Conservation (phyloP, 2,113 vertebrate species). For the Chaetodon trifascialis region DNA sequence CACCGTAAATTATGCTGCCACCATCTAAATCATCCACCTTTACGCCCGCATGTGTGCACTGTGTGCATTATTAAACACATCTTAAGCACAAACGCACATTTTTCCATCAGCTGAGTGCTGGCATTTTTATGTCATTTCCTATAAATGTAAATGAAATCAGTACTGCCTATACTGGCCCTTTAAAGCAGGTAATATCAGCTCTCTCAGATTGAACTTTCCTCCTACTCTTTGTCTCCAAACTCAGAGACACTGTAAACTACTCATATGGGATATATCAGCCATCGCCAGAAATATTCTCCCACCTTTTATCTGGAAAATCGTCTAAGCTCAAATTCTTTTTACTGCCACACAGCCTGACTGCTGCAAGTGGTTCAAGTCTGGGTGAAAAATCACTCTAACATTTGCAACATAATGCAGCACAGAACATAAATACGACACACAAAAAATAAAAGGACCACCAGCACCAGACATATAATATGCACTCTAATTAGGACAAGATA, state of each 20-base stretch:
- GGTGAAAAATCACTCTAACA: conserved; percentile 36
- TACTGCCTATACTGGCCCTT: background rate
- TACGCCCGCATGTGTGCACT: background rate
- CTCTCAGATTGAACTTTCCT: background rate
- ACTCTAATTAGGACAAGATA: conserved; percentile 33
- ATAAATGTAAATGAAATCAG: background rate
- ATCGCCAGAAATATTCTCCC: background rate
- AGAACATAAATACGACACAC: conserved; percentile 25
- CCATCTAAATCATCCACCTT: background rate
- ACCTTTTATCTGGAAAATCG: background rate
- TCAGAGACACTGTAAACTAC: conserved; percentile 2
- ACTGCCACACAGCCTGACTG: background rate
- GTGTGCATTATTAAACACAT: conserved; percentile 48
- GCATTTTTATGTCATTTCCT: background rate
- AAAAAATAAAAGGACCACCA: background rate
- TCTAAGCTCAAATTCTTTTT: conserved; percentile 22
- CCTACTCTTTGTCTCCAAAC: background rate
- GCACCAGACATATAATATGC: conserved; percentile 3
- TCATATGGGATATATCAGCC: conserved; percentile 10
- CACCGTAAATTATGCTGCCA: conserved; percentile 4
- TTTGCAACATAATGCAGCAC: conserved; percentile 24
- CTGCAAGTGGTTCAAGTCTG: conserved; percentile 4
- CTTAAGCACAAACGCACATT: conserved; percentile 5
- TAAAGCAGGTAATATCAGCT: background rate
- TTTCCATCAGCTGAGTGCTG: background rate